Conservation (phyloP, 2,113 vertebrate genomes). For the Atractosteus spatula region DNA sequence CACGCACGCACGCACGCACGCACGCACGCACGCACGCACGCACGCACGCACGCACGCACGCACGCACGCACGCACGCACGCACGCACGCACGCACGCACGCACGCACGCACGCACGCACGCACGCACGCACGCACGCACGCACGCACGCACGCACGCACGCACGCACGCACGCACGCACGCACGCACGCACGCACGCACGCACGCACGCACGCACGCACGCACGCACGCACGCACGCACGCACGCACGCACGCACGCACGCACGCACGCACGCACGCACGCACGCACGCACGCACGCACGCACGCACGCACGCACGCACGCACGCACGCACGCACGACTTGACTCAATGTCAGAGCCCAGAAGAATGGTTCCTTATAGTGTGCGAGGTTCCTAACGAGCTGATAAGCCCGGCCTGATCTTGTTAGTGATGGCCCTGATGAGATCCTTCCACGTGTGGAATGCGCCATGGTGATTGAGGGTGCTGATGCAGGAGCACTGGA, state of each 20-base stretch:
- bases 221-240: constrained; percentile 10
- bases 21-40: no score
- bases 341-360: no score
- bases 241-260: not conserved
- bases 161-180: constrained; percentile 13
- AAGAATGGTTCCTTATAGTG: no score
- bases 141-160: constrained; percentile 13
- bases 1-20: not conserved
- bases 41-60: no score
- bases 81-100: constrained; percentile 1
- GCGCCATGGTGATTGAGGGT: no score
- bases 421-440: no score
- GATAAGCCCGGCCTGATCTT: no score
- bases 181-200: constrained; percentile 2
- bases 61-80: no score
- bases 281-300: constrained; percentile 16
- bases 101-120: constrained; percentile 11
- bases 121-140: constrained; percentile 4
- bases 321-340: not conserved
- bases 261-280: constrained; percentile 12
- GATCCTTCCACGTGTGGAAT: no score
- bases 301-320: constrained; percentile 9
- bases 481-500: no score
- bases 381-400: no score
- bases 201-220: constrained; percentile 10